These are phyloP conservation scores for Zygothrica quintamaculata DNA, from an alignment of 2,888 invertebrate genomes.

Conservation along the genomic window DNA sequence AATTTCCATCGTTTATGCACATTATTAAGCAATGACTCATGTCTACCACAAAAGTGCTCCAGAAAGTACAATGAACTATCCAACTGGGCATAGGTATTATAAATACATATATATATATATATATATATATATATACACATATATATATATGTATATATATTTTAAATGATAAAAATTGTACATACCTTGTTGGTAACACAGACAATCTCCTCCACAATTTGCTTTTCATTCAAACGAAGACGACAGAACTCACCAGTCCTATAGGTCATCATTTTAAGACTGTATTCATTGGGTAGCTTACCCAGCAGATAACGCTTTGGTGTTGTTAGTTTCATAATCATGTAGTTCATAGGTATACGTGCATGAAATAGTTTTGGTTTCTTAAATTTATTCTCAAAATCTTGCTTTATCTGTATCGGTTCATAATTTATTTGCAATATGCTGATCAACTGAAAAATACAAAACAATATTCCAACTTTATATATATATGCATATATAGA, in stretches of 20 bases:
- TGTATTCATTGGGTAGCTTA: constrained; percentile 55
- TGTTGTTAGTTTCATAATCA: constrained; percentile 56
- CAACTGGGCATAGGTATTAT: constrained; percentile 4
- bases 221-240: constrained; percentile 55
- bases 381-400: constrained; percentile 23
- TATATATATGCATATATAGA: not conserved
- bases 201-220: constrained; percentile 73
- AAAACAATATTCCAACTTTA: no score
- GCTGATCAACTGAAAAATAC: constrained; percentile 53
- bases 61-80: constrained; percentile 58
- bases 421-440: constrained; percentile 35
- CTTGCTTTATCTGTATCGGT: not conserved
- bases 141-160: no score
- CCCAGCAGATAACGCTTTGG: constrained; percentile 70
- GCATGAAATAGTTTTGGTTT: constrained; percentile 53
- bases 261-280: constrained; percentile 59
- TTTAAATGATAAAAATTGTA: no score
- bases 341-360: constrained; percentile 60
- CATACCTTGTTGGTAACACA: constrained; percentile 69
- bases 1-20: constrained; percentile 55
- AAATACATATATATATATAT: no score
- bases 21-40: constrained; percentile 75
- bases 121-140: no score
- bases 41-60: constrained; percentile 75
- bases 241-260: constrained; percentile 73